Evolutionary conservation across 2,113 vertebrate species (phyloP).

Genomic region (Microtus richardsoni): DNA sequence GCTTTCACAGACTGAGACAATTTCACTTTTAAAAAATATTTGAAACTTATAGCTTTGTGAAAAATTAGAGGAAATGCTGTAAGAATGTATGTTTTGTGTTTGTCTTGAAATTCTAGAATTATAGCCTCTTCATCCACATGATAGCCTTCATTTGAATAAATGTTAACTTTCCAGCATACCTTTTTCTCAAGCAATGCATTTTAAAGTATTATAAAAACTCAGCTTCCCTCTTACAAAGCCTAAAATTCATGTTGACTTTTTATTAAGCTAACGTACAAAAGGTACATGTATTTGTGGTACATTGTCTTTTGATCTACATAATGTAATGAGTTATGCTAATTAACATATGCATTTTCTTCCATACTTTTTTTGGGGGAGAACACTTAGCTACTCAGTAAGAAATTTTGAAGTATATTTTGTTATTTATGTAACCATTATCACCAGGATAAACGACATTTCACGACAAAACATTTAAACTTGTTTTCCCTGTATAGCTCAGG

Average conservation of each 20-base stretch:
- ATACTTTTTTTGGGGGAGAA: not conserved
- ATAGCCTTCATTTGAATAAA: not conserved
- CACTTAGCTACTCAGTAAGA: not conserved
- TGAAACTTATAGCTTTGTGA: not conserved
- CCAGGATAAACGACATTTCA: not conserved
- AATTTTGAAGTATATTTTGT: not conserved
- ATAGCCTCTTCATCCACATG: not conserved
- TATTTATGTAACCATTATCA: not conserved
- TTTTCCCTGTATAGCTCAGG: not conserved
- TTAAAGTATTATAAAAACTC: conserved; percentile 40
- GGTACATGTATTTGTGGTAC: not conserved
- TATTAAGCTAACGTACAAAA: not conserved
- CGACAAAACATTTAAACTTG: not conserved
- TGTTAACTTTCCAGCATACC: conserved; percentile 29
- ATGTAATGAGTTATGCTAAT: not conserved
- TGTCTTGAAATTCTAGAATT: not conserved
- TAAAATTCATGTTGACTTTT: conserved; percentile 14
- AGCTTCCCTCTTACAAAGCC: not conserved
- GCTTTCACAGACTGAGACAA: conserved; percentile 42
- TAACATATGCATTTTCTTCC: not conserved
- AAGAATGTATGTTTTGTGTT: not conserved
- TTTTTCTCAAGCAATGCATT: conserved; percentile 17
- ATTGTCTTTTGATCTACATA: not conserved
- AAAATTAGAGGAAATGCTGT: not conserved
- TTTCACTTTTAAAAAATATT: conserved; percentile 65